phyloP scores from a whole-genome alignment of 2,797 vertebrate species.

The Mus caroli region DNA sequence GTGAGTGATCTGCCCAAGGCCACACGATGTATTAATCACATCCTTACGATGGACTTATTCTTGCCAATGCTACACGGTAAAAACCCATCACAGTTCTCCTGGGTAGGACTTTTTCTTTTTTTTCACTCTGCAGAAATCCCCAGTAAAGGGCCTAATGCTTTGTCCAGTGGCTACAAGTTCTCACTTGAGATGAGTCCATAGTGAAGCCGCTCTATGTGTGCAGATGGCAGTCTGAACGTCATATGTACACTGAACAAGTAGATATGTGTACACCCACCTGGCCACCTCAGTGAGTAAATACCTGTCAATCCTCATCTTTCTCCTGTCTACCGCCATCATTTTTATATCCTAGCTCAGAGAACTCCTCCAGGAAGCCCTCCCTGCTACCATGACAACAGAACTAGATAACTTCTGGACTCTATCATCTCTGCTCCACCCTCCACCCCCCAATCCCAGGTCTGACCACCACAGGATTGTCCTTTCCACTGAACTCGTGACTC shows the following conservation, averaged over 20 bases:
- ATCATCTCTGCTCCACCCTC: too few species aligned
- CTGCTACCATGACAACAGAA: neutral
- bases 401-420: neutral
- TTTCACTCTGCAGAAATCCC: neutral
- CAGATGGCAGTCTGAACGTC: neutral
- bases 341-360: neutral
- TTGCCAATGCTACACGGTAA: neutral
- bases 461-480: neutral
- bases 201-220: fast-evolving
- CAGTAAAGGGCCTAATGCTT: neutral
- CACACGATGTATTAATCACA: neutral
- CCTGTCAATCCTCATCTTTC: neutral
- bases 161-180: neutral
- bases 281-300: neutral
- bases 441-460: neutral
- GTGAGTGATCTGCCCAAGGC: neutral
- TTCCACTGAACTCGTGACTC: neutral
- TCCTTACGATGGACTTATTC: neutral
- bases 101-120: neutral
- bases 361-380: conserved; percentile 46
- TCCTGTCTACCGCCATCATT: neutral
- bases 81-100: neutral
- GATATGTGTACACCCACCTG: too few species aligned
- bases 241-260: too few species aligned
- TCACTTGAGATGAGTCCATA: neutral